Conservation (phyloP, 2,113 vertebrate species). For the Sardina pilchardus region DNA sequence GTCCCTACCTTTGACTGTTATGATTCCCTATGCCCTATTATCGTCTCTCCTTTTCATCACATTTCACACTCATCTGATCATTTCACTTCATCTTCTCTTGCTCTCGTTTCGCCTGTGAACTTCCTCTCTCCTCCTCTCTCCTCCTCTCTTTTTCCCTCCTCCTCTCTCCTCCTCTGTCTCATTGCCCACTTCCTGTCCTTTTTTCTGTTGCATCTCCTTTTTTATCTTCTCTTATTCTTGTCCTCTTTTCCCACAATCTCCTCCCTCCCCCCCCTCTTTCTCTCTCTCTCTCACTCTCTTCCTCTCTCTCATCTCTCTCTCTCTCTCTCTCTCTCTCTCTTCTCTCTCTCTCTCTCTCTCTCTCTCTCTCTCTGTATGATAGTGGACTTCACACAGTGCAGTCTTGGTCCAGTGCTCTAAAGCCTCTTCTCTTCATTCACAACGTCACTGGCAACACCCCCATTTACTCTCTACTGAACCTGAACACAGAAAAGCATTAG, state of each 20-base stretch:
- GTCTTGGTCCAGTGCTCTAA: not conserved
- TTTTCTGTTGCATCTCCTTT: not conserved
- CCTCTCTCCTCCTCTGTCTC: not conserved
- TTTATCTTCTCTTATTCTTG: not conserved
- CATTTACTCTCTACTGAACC: not conserved
- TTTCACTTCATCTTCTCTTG: too few species aligned
- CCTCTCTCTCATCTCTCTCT: not conserved
- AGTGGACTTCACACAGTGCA: not conserved
- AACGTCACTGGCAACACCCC: not conserved
- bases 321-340: not conserved
- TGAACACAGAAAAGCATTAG: not conserved
- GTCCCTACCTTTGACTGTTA: too few species aligned
- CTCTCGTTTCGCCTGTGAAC: too few species aligned
- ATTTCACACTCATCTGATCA: too few species aligned
- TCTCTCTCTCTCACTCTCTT: not conserved
- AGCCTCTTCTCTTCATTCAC: not conserved
- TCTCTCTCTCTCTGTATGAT: not conserved
- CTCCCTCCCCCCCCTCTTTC: not conserved
- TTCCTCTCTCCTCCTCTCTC: not conserved
- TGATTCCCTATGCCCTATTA: too few species aligned
- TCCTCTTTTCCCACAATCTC: not conserved
- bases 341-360: not conserved
- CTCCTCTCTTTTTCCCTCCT: not conserved
- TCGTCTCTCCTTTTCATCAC: too few species aligned
- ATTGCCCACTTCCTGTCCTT: not conserved